Percentiles rank a stretch among this genome's conserved stretches.
These are phyloP conservation scores for Elegia similella DNA, from an alignment of 2,888 invertebrate genomes.

Conservation along the genomic window DNA sequence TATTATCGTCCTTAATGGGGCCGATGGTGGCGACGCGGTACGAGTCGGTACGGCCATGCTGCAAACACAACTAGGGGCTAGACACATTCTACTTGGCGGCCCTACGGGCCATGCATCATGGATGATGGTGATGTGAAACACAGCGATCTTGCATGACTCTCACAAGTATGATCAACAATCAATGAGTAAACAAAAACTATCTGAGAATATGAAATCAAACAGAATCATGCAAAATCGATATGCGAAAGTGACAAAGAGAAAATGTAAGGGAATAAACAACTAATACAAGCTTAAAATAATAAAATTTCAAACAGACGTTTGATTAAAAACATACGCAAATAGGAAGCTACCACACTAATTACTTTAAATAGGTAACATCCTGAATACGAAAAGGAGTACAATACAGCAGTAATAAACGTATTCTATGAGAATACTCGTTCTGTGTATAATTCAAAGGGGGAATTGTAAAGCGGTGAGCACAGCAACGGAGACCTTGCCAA, in stretches of 20 bases:
- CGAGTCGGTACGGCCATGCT: constrained; percentile 98
- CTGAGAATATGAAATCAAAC: background rate
- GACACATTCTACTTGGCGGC: constrained; percentile 78
- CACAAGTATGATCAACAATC: constrained; percentile 1
- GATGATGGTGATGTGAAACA: constrained; percentile 46
- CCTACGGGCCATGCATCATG: constrained; percentile 73
- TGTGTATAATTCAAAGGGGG: constrained; percentile 18
- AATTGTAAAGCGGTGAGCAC: constrained; percentile 35
- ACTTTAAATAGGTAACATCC: constrained; percentile 7
- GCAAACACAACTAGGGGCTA: constrained; percentile 83
- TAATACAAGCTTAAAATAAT: background rate
- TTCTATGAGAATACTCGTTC: constrained; percentile 19
- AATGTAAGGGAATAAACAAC: constrained; percentile 25
- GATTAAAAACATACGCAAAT: background rate
- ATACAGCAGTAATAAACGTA: constrained; percentile 6
- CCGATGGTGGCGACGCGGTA: constrained; percentile 98
- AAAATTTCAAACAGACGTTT: background rate
- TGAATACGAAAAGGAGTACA: background rate
- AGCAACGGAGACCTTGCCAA: constrained; percentile 64
- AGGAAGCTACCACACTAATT: constrained; percentile 1
- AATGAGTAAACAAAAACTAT: background rate
- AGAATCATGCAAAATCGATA: constrained; percentile 45
- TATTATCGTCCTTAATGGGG: constrained; percentile 95
- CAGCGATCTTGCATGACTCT: constrained; percentile 47
- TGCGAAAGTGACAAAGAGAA: constrained; percentile 27